phyloP scores from a whole-genome alignment of 2,113 vertebrate genomes.

The Phaethornis superciliosus region DNA sequence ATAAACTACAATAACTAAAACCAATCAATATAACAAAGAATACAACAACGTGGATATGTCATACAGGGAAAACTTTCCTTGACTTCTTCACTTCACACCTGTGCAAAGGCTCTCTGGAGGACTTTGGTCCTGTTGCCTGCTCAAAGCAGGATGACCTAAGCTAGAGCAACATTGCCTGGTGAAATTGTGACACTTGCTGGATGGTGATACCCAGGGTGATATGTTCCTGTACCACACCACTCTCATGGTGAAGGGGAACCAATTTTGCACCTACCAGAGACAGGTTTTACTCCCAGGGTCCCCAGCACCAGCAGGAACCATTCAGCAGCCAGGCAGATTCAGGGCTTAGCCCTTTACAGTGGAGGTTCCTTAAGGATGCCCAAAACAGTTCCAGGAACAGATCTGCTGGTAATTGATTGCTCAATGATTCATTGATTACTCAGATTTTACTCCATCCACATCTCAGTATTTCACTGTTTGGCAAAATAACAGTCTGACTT shows the following conservation, averaged over 20 bases:
- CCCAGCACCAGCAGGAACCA: background rate
- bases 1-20: background rate
- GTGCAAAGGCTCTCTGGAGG: background rate
- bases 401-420: background rate
- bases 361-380: conserved; percentile 13
- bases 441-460: conserved; percentile 25
- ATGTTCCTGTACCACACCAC: accelerated
- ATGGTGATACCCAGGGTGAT: background rate
- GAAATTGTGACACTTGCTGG: background rate
- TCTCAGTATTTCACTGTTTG: conserved; percentile 43
- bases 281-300: background rate
- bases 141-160: background rate
- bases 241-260: background rate
- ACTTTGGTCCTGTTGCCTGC: background rate
- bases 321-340: background rate
- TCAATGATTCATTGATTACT: conserved; percentile 51
- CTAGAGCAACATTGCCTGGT: background rate
- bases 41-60: background rate
- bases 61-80: background rate
- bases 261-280: background rate
- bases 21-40: background rate
- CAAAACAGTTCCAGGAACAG: background rate
- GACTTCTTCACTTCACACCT: background rate
- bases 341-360: background rate
- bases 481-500: conserved; percentile 48